These are phyloP conservation scores for Sterrhoptilus dennistouni DNA, from an alignment of 2,113 vertebrate genomes.

Conservation along the genomic window DNA sequence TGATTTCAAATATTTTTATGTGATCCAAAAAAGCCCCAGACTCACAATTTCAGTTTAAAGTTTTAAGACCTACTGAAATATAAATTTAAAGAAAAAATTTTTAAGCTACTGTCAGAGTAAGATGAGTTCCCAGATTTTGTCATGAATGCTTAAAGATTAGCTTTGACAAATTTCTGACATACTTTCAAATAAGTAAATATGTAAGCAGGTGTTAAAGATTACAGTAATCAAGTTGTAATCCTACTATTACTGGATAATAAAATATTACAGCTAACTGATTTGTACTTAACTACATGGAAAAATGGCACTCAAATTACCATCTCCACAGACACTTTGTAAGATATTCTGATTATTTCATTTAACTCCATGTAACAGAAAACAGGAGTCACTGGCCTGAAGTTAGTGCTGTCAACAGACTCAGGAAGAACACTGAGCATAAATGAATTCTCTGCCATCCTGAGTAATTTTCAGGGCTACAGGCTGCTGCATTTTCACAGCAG, in stretches of 20 bases:
- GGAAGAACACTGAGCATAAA: slow-evolving; percentile 19
- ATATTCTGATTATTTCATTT: not conserved
- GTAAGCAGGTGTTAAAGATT: not conserved
- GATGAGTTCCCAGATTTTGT: not conserved
- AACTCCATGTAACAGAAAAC: not conserved
- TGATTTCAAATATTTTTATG: slow-evolving; percentile 19
- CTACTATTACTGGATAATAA: not conserved
- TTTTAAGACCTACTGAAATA: not conserved
- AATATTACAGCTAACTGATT: not conserved
- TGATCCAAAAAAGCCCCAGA: not conserved
- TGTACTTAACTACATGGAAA: slow-evolving; percentile 1
- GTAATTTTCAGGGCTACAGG: not conserved
- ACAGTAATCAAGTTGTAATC: slow-evolving; percentile 15
- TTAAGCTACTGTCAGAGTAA: not conserved
- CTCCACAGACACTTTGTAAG: not conserved
- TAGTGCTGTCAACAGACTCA: slow-evolving; percentile 4
- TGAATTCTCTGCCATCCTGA: slow-evolving; percentile 3
- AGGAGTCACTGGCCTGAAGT: slow-evolving; percentile 27
- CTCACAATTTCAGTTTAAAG: not conserved
- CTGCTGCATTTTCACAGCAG: not conserved
- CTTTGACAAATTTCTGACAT: not conserved
- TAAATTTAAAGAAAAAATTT: not conserved
- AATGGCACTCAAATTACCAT: slow-evolving; percentile 34
- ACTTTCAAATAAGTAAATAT: slow-evolving; percentile 7
- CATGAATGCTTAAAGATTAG: not conserved